phyloP scores from a whole-genome alignment of 2,888 invertebrate genomes.

The Megastigmus dorsalis region DNA sequence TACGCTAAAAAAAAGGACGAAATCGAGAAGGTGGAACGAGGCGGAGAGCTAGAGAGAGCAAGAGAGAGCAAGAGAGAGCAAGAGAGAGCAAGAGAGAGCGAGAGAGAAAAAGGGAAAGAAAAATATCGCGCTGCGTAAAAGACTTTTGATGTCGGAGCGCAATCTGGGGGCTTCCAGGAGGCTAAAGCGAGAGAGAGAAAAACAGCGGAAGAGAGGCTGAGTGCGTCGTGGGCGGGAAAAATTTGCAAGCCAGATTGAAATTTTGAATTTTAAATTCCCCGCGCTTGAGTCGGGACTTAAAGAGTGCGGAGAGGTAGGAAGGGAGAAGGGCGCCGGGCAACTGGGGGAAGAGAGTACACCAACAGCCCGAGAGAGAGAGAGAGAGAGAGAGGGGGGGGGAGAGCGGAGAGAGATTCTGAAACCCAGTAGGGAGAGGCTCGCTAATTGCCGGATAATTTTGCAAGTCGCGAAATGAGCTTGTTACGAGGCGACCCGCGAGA shows the following conservation, averaged over 20 bases:
- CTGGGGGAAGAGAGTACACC: too few species aligned
- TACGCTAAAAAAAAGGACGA: background rate
- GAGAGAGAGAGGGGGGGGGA: conserved; percentile 47
- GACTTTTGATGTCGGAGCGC: conserved; percentile 72
- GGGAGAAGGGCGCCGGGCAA: too few species aligned
- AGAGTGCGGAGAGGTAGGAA: conserved; percentile 62
- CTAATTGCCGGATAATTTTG: conserved; percentile 71
- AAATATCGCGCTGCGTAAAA: conserved; percentile 67
- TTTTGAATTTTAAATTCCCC: conserved; percentile 77
- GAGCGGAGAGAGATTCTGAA: too few species aligned
- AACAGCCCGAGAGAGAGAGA: background rate
- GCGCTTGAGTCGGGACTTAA: conserved; percentile 66
- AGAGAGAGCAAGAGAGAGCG: conserved; percentile 47
- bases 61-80: background rate
- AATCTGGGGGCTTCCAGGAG: conserved; percentile 63
- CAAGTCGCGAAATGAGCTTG: conserved; percentile 44
- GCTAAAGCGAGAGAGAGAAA: conserved; percentile 45
- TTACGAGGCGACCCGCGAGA: conserved; percentile 20
- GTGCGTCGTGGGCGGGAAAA: conserved; percentile 63
- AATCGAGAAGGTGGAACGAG: background rate
- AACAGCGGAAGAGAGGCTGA: conserved; percentile 39
- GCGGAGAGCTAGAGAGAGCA: background rate
- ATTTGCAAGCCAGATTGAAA: conserved; percentile 78
- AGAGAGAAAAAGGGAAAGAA: conserved; percentile 44
- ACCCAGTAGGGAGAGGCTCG: conserved; percentile 62